Base-by-base conservation (phyloP, 2,113 vertebrate species). In the Hippocampus guttulatus region DNA sequence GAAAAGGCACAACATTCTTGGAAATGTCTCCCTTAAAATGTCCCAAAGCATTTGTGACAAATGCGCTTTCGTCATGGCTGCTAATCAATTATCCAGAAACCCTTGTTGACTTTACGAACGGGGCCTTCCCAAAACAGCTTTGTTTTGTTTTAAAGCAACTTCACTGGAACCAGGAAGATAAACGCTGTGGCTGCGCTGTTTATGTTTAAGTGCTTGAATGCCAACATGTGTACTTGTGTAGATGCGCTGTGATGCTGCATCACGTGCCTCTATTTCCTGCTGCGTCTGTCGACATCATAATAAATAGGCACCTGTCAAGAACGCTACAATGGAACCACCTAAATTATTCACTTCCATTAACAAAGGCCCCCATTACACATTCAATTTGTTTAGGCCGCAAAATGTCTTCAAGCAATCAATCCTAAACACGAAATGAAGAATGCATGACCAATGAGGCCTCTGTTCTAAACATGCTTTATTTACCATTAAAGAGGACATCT, bases 61-160 rank as follows among this genome's bases (percentile, higher is more conserved):
- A 49, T 49, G 15, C 8, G 23, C 7, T 64, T 63, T 23, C 63
- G 21, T 23, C n/a, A 85, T 76, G 76, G 60, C 73, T 69, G 70
- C 75, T 78, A 67, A 25, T 62, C 65, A 84, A 30, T 64, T 71
- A 84, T 79, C 69, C 80, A 69, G 67, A 79, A 89, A 88, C 68
- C 9, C 75, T 70, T 91, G 85, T 91, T 91, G 85, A 88, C 84
- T 88, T 86, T 80, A 84, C 81, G 85, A 78, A 77, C 79, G 80
- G 72, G 71, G 76, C 69, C 74, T 75, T 87, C 81, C 82, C 75
- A 83, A 72, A 64, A 68, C 67, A 72, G 75, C 61, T 81, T 30
- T 30, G 77, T 76, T 76, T 70, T 88, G 87, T 75, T 84, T 69
- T 15, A 23, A 54, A 78, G 70, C 72, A 80, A 72, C 43, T 65